These are phyloP conservation scores for Gobius niger DNA, from an alignment of 2,113 vertebrate genomes.

Conservation along the genomic window DNA sequence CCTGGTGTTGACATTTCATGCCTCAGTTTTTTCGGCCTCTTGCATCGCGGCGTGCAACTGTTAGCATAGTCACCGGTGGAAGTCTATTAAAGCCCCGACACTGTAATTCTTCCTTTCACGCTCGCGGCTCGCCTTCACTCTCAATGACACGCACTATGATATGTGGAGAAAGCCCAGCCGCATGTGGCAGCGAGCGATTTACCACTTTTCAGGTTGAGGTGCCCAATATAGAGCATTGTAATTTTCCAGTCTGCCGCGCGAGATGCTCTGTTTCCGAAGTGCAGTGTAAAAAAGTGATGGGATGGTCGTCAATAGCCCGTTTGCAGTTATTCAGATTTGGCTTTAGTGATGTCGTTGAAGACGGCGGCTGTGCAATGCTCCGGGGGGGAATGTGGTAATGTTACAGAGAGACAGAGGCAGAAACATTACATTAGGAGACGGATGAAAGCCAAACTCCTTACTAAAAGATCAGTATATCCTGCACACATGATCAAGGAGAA, in stretches of 20 bases:
- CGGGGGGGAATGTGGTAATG: neutral
- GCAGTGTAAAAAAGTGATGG: constrained; percentile 28
- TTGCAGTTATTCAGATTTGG: constrained; percentile 8
- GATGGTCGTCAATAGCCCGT: constrained; percentile 13
- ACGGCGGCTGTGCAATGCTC: neutral
- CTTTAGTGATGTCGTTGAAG: neutral
- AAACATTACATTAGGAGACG: neutral
- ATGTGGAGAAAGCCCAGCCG: constrained; percentile 52
- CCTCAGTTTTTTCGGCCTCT: constrained; percentile 19
- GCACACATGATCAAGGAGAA: neutral
- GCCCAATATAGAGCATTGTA: constrained; percentile 46
- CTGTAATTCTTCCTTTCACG: constrained; percentile 61
- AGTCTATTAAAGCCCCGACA: constrained; percentile 68
- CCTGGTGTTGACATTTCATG: neutral
- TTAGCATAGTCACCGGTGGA: constrained; percentile 58
- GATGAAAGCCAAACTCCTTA: constrained; percentile 4
- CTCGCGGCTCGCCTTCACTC: constrained; percentile 58
- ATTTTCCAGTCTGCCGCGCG: constrained; percentile 48
- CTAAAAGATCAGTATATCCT: constrained; percentile 9
- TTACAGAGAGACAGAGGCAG: constrained; percentile 6
- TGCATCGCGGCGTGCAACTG: constrained; percentile 40
- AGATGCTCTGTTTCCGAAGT: constrained; percentile 32
- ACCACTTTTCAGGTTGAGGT: constrained; percentile 51
- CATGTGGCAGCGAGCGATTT: constrained; percentile 62
- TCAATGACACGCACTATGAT: constrained; percentile 64